Conservation (phyloP, 2,113 vertebrate genomes). For the Ceuthmochares aereus region DNA sequence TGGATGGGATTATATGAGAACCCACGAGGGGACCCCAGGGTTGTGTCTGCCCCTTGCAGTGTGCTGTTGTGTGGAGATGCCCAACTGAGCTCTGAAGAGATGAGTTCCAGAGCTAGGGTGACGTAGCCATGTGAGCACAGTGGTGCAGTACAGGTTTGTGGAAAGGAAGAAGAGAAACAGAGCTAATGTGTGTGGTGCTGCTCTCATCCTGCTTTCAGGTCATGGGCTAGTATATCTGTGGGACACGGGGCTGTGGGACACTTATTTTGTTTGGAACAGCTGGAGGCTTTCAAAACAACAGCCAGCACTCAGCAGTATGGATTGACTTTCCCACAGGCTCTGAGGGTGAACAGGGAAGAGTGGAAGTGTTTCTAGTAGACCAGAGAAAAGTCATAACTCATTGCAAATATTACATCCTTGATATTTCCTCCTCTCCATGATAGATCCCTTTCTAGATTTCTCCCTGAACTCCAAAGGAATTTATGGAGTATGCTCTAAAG, state of each 20-base stretch:
- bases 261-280: not conserved
- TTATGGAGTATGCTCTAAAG: not conserved
- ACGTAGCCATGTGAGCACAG: accelerated
- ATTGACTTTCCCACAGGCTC: not conserved
- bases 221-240: not conserved
- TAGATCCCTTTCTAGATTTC: not conserved
- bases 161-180: not conserved
- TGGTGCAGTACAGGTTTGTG: not conserved
- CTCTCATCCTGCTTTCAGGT: not conserved
- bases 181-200: not conserved
- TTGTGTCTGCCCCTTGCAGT: not conserved
- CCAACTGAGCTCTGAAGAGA: not conserved
- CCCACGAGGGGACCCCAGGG: not conserved
- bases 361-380: not conserved
- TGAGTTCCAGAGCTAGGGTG: not conserved
- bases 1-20: not conserved
- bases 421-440: not conserved
- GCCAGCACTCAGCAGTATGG: accelerated
- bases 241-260: not conserved
- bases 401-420: not conserved
- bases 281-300: accelerated
- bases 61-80: not conserved
- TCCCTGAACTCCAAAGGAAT: not conserved
- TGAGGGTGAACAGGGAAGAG: not conserved
- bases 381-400: not conserved